Base-by-base conservation (phyloP, 2,113 vertebrate species). In the Ellobius talpinus region DNA sequence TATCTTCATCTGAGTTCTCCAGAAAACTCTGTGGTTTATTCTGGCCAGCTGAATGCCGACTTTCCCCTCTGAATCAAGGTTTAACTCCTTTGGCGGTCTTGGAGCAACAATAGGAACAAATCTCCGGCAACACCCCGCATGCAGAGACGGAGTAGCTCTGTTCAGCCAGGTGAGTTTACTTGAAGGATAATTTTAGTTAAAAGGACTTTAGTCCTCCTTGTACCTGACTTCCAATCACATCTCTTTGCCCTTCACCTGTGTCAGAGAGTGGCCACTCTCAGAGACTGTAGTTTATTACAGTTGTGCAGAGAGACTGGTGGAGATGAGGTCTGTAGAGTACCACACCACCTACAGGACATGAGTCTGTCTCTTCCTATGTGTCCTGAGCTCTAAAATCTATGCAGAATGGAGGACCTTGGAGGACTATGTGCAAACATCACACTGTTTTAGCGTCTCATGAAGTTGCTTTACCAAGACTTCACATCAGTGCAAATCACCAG, bases 301-400 rank as follows among this genome's bases (percentile, higher is more conserved):
- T 95, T 96, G 87, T 84, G 68, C 93, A 94, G 95, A 84, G 36
- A 31, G 33, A 74, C 63, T 81, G 47, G 24, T 89, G 93, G 87
- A 93, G 76, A 73, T 65, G 74, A 63, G 52, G 63, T 93, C 89
- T 94, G 23, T 5, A 26, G 81, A 90, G 16, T 31, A 88, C 45
- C 39, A 17, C 16, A 31, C 33, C 26, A 5, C 73, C 45, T 89
- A 52, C 82, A 97, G 74, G 74, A 96, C 39, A 5, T 0, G 12
- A 55, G 10, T 68, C 72, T 95, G 29, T 92, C 87, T 95, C 78
- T 86, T 79, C 72, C 50, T 76, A 29, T 24, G 50, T 33, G 31
- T 36, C 11, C 21, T 61, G 10, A 58, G 42, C 23, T 66, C 87
- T 50, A 66, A 52, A 94, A 72, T 45, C 52, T 70, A 65, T 58